Conservation (phyloP, 2,888 invertebrate species). For the Eledone cirrhosa region DNA sequence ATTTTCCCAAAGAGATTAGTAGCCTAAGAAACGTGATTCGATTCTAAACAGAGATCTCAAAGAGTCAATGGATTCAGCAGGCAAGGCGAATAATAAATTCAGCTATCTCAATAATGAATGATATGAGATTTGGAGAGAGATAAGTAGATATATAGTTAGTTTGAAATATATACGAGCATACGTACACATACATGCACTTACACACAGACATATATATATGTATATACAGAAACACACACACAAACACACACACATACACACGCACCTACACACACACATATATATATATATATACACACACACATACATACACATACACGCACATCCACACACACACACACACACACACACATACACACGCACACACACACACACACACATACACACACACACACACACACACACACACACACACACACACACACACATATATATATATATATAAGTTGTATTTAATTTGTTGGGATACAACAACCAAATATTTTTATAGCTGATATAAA, state of each 20-base stretch:
- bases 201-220: too few species aligned
- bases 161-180: not conserved
- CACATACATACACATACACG: not conserved
- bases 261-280: not conserved
- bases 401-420: conserved; percentile 6
- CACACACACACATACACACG: not conserved
- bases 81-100: too few species aligned
- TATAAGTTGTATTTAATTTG: conserved; percentile 6
- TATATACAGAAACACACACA: not conserved
- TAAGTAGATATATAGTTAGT: too few species aligned
- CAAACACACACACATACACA: not conserved
- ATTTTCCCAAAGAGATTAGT: too few species aligned
- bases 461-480: too few species aligned
- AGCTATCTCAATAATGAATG: too few species aligned
- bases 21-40: too few species aligned
- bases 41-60: too few species aligned
- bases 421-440: not conserved
- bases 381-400: not conserved
- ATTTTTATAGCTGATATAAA: too few species aligned
- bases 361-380: not conserved
- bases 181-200: not conserved
- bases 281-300: not conserved
- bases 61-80: too few species aligned
- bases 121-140: too few species aligned
- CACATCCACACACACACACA: not conserved